These are phyloP conservation scores for Brienomyrus brachyistius DNA, from an alignment of 2,113 vertebrate genomes.

Conservation along the genomic window DNA sequence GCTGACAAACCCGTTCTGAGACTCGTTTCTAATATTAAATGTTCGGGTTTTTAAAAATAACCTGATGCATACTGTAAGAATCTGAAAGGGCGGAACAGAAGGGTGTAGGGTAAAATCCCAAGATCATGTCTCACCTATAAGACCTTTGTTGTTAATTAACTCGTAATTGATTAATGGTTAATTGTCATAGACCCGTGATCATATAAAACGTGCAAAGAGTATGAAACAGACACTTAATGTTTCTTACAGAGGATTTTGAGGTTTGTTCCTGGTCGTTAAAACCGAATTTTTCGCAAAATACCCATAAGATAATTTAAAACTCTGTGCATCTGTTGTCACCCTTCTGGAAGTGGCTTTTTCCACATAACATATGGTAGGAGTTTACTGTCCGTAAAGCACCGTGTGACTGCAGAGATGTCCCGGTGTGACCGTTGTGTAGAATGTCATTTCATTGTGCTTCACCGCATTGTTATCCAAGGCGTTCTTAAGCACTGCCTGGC, in stretches of 20 bases:
- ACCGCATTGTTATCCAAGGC: not conserved
- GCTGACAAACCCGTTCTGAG: not conserved
- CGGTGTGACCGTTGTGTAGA: not conserved
- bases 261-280: not conserved
- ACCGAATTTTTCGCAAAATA: not conserved
- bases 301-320: not conserved
- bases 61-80: not conserved
- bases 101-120: not conserved
- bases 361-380: not conserved
- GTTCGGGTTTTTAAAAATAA: not conserved
- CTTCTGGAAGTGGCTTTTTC: not conserved
- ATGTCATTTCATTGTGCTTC: not conserved
- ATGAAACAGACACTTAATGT: not conserved
- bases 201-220: not conserved
- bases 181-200: not conserved
- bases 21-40: not conserved
- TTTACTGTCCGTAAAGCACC: not conserved
- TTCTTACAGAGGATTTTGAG: not conserved
- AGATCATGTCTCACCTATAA: not conserved
- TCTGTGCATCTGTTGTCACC: not conserved
- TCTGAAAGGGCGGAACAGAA: not conserved
- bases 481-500: not conserved
- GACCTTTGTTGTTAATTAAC: not conserved
- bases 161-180: not conserved
- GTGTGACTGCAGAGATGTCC: not conserved